These are phyloP conservation scores for Drosophila percnosoma DNA, from an alignment of 2,888 invertebrate genomes.

Conservation along the genomic window DNA sequence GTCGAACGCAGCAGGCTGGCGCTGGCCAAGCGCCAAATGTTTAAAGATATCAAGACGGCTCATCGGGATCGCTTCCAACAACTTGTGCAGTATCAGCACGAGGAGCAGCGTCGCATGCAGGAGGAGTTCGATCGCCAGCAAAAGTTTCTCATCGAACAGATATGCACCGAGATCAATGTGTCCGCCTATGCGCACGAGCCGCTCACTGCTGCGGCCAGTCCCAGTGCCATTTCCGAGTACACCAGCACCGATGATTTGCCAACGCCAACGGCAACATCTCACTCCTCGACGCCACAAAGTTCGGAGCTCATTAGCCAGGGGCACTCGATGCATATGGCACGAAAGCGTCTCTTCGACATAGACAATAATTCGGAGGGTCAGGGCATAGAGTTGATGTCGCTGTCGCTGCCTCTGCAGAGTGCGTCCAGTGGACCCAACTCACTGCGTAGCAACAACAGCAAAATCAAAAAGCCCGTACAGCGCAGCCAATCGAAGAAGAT, in stretches of 20 bases:
- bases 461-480: conserved; percentile 19
- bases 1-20: conserved; percentile 31
- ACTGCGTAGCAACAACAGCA: conserved; percentile 27
- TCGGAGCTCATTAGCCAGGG: conserved; percentile 8
- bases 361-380: conserved; percentile 19
- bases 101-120: conserved; percentile 88
- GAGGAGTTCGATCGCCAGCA: conserved; percentile 89
- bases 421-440: conserved; percentile 40
- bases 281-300: conserved; percentile 27
- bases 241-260: conserved; percentile 63
- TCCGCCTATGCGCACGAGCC: conserved; percentile 38
- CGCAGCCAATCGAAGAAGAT: conserved; percentile 4
- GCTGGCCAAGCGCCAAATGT: conserved; percentile 36
- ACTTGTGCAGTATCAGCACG: conserved; percentile 88
- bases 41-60: conserved; percentile 86
- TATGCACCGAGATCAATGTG: conserved; percentile 71
- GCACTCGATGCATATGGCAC: conserved; percentile 16
- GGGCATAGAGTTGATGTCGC: neutral
- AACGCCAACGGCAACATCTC: conserved; percentile 3
- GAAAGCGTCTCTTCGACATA: conserved; percentile 55
- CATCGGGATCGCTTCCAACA: conserved; percentile 88
- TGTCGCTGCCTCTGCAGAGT: conserved; percentile 16
- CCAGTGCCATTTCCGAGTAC: conserved; percentile 39
- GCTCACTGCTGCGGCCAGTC: conserved; percentile 7
- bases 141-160: conserved; percentile 85